These are phyloP conservation scores for Otolemur crassicaudatus DNA, from an alignment of 2,797 vertebrate species.

Conservation along the genomic window DNA sequence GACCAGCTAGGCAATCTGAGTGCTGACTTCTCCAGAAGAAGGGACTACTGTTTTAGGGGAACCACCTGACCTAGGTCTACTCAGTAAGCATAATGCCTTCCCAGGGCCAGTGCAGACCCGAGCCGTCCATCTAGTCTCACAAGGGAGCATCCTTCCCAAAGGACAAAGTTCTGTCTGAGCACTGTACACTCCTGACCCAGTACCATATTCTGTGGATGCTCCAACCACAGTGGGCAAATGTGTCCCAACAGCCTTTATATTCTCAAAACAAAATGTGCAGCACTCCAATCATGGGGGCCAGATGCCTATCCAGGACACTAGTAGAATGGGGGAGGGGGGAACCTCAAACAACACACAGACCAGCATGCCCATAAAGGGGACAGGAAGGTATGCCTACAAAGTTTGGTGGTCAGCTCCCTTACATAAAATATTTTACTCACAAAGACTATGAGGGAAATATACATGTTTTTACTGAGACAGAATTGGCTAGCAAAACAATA, in stretches of 20 bases:
- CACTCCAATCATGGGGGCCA: neutral
- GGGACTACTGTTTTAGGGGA: neutral
- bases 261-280: neutral
- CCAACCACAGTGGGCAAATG: neutral
- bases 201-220: neutral
- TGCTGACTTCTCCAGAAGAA: neutral
- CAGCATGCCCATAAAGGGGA: neutral
- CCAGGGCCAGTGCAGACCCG: neutral
- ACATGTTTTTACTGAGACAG: neutral
- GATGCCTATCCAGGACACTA: neutral
- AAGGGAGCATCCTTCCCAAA: neutral
- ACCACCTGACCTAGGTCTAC: neutral
- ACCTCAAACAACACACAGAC: neutral
- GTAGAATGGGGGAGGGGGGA: neutral
- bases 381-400: neutral
- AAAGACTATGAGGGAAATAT: neutral
- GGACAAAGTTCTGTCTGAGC: neutral
- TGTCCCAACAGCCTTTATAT: neutral
- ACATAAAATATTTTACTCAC: conserved; percentile 1
- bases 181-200: neutral
- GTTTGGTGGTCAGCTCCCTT: neutral
- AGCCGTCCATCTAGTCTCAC: neutral
- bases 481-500: neutral
- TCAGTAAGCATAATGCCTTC: neutral
- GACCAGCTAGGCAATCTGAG: neutral